Evolutionary conservation across 2,797 vertebrate genomes (phyloP), one percentile per base, ranked within the genome.

Genomic region (Halcyon chelicuti): DNA sequence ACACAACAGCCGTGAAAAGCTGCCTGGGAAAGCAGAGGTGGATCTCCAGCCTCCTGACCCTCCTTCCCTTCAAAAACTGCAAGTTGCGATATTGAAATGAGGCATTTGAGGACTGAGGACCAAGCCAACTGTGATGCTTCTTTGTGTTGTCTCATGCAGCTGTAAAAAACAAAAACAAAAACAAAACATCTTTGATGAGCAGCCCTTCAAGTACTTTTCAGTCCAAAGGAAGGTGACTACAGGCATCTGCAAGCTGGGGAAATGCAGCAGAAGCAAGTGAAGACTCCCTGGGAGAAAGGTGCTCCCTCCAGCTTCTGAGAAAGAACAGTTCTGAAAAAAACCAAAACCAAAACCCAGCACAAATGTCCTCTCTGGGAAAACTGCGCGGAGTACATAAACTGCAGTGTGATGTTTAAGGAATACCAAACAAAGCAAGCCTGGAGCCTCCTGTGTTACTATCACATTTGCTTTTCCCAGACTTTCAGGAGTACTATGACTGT

Each of bases 251-350:
- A 81, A 42, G 61, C 11, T 4, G 2, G 21, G 28, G 25, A 74
- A 86, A 23, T 3, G 14, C 19, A 76, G 46, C 10, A 88, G 62
- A 35, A 75, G 5, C 26, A 74, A 17, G 14, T 0, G 0, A 35
- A 57, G 17, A 7, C 14, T 70, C 28, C 49, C 12, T 0, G 0
- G 28, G 2, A 44, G 37, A 74, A 6, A 21, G 12, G 5, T 68
- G 21, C 8, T 75, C 46, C 29, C 26, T 77, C 39, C 79, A 90
- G 42, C 21, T 79, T 70, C 62, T 52, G 10, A 54, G 18, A 33
- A 77, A 65, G 15, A 62, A 5, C 12, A 55, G 29, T 40, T 85
- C 26, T 17, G 37, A 17, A 39, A 74, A 61, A 49, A 62, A 29
- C 12, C 23, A 49, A 49, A 7, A 54, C 15, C 15, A 54, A 55